Evolutionary conservation across 2,888 invertebrate genomes (phyloP), one percentile per base, ranked within the genome.

Genomic region (Xylota segnis): DNA sequence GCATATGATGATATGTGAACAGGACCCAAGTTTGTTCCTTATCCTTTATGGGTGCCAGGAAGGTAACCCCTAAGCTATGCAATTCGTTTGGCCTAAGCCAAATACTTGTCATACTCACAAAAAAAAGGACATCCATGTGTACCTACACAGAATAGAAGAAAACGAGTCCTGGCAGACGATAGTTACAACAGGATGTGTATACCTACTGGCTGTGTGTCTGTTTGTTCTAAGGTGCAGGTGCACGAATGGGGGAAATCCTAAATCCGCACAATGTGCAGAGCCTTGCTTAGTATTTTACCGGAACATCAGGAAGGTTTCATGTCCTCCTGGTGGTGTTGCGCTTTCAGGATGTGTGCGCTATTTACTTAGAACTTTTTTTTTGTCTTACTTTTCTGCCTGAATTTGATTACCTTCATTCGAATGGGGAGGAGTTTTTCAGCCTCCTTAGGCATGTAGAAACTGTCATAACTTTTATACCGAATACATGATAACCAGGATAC

Each of bases 1-100:
- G 45, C 56, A 65, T 56, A 54, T 58, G 71, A 83, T 59, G 61
- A 78, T 78, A 78, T 78, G 72, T 68, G 63, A 75, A 58, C 65
- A 70, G 65, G 58, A 75, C 43, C 47, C 5, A 23, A 47, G 66
- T 50, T 54, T 52, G 66, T 47, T 43, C 43, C 40, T 18, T 37
- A 45, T 56, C 27, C 65, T 54, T 12, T n/a, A 12, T 12, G 16
- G 7, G 9, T 47, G 65, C 56, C 37, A 23, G 37, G 47, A 4
- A 23, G 16, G 37, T 47, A 61, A 40, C 45, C 54, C 40, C 54
- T 54, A 14, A 66, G 27, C 52, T 37, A 23, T 43, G 40, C 54
- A 47, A 34, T 43, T 75, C 34, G 7, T 23, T 29, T 18, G 56
- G 29, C 71, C 9, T 45, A 58, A 70, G 75, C 75, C 9, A 47